Conservation (phyloP, 2,113 vertebrate genomes). For the Podocnemis expansa region DNA sequence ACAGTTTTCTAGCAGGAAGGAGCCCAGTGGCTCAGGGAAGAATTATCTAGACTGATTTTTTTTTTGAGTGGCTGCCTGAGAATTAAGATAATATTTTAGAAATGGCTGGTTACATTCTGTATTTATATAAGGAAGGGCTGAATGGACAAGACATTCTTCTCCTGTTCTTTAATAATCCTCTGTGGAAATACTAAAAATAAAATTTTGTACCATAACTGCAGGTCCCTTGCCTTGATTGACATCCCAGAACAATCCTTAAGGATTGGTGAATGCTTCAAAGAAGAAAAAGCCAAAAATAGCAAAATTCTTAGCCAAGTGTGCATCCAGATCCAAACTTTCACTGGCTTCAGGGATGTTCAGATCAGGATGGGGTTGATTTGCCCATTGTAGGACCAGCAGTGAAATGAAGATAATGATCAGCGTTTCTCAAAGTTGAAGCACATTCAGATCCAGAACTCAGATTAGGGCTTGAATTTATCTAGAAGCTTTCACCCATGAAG, state of each 20-base stretch:
- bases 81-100: constrained; percentile 64
- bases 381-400: background rate
- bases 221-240: constrained; percentile 32
- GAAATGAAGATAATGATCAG: background rate
- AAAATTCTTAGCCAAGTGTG: background rate
- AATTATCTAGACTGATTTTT: constrained; percentile 30
- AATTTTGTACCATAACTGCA: constrained; percentile 15
- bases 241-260: constrained; percentile 41
- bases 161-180: constrained; percentile 66
- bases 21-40: constrained; percentile 35
- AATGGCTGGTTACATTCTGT: constrained; percentile 53
- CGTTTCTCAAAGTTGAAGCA: background rate
- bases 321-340: background rate
- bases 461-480: background rate
- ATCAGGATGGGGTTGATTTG: background rate
- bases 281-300: background rate
- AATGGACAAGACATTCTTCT: background rate
- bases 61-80: constrained; percentile 59
- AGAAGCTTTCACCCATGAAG: background rate
- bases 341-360: background rate
- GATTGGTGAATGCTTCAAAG: background rate
- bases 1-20: constrained; percentile 45
- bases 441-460: background rate
- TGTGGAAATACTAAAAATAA: constrained; percentile 52
- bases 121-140: constrained; percentile 44